phyloP scores from a whole-genome alignment of 2,888 invertebrate genomes.

The Hypselothyrea guttata region DNA sequence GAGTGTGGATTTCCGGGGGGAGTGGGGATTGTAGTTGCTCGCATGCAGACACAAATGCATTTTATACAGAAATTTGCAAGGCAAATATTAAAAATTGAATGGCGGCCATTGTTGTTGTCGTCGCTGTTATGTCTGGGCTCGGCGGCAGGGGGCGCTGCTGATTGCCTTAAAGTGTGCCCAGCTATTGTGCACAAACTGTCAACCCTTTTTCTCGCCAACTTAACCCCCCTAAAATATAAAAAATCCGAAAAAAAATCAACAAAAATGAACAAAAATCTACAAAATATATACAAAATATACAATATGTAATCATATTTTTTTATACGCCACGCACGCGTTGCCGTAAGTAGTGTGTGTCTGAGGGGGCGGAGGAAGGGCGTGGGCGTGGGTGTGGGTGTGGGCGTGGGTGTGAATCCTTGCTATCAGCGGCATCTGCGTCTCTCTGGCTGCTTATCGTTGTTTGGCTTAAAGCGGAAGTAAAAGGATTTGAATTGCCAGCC shows the following conservation, averaged over 20 bases:
- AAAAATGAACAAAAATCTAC: no score
- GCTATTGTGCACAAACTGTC: conserved; percentile 47
- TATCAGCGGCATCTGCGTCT: conserved; percentile 70
- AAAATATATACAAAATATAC: conserved; percentile 47
- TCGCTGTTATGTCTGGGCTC: conserved; percentile 38
- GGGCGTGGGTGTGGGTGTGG: not conserved
- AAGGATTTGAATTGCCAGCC: conserved; percentile 68
- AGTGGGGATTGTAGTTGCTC: conserved; percentile 4
- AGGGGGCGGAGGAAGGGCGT: not conserved
- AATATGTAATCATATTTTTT: conserved; percentile 73
- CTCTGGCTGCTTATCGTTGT: conserved; percentile 13
- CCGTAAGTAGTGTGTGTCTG: conserved; percentile 2
- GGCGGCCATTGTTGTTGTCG: conserved; percentile 53
- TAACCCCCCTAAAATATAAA: no score
- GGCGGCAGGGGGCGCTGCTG: conserved; percentile 32
- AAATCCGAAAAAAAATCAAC: no score
- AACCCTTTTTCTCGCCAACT: conserved; percentile 60
- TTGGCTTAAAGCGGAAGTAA: conserved; percentile 66
- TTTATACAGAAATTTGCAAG: conserved; percentile 71
- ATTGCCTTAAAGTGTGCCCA: conserved; percentile 66
- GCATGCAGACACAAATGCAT: conserved; percentile 70
- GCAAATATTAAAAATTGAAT: conserved; percentile 75
- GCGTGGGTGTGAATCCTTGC: conserved; percentile 57
- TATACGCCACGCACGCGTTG: conserved; percentile 54
- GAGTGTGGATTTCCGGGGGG: no score